Conservation (phyloP, 2,888 invertebrate species). For the Phymatocera aterrima region DNA sequence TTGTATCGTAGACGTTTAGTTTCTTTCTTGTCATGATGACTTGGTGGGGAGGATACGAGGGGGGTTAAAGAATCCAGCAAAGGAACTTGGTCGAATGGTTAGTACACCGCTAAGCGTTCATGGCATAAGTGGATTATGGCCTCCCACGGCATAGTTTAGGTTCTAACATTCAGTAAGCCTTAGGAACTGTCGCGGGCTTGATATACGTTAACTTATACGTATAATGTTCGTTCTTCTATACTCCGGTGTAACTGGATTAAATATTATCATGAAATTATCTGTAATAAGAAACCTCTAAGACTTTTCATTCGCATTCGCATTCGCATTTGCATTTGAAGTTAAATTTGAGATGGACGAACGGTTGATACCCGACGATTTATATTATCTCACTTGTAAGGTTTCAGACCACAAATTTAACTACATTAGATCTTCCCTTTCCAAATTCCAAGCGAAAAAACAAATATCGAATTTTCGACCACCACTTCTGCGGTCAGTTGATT, state of each 20-base stretch:
- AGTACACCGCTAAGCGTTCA: conserved; percentile 52
- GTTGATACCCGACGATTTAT: conserved; percentile 38
- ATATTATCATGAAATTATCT: conserved; percentile 69
- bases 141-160: conserved; percentile 54
- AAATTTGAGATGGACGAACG: no score
- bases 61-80: conserved; percentile 38
- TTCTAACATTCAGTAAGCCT: conserved; percentile 45
- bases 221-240: conserved; percentile 50
- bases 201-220: no score
- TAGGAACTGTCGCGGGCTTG: conserved; percentile 25
- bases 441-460: background rate
- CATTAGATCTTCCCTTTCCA: background rate
- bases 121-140: conserved; percentile 67
- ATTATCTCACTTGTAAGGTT: background rate
- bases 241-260: conserved; percentile 65
- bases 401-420: conserved; percentile 2
- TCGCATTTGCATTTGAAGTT: no score
- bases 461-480: conserved; percentile 12
- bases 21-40: conserved; percentile 47
- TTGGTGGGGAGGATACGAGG: no score
- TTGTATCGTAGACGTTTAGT: background rate
- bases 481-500: conserved; percentile 21
- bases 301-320: conserved; percentile 18
- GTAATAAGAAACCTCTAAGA: conserved; percentile 48
- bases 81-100: conserved; percentile 53